A percentile compares a stretch with the other conserved stretches of the same genome.
Conservation (phyloP, 2,888 invertebrate genomes). For the Lucinisca nassula region DNA sequence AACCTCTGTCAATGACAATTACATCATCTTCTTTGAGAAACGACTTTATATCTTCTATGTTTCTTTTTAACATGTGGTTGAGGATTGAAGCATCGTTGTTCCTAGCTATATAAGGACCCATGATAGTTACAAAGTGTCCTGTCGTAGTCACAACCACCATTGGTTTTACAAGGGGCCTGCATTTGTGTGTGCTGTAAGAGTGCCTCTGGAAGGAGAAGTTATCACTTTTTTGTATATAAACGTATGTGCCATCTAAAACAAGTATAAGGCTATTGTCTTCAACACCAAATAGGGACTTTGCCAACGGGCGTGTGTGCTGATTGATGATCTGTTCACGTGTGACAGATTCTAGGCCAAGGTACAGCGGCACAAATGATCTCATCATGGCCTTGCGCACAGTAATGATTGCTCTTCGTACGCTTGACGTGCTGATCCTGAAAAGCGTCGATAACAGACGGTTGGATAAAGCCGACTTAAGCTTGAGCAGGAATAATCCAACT, state of each 20-base stretch:
- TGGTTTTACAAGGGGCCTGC: slow-evolving; percentile 56
- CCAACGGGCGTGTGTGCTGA: slow-evolving; percentile 51
- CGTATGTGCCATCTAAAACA: slow-evolving; percentile 67
- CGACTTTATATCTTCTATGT: slow-evolving; percentile 51
- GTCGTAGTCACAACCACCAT: slow-evolving; percentile 62
- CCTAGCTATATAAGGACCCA: slow-evolving; percentile 62
- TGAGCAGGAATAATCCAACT: slow-evolving; percentile 54
- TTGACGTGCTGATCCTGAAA: slow-evolving; percentile 48
- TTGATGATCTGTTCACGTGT: slow-evolving; percentile 46
- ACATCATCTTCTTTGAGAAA: slow-evolving; percentile 54
- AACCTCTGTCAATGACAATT: slow-evolving; percentile 62
- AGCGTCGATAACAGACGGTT: slow-evolving; percentile 52
- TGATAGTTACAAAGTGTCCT: slow-evolving; percentile 51
- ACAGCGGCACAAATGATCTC: slow-evolving; percentile 33
- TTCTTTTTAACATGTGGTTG: slow-evolving; percentile 58
- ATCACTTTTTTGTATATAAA: slow-evolving; percentile 58
- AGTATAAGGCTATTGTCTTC: slow-evolving; percentile 34
- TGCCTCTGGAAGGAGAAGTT: slow-evolving; percentile 59
- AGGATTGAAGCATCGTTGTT: slow-evolving; percentile 64
- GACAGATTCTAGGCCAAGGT: slow-evolving; percentile 39
- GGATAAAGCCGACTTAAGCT: slow-evolving; percentile 50
- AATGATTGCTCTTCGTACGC: slow-evolving; percentile 48
- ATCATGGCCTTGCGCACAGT: slow-evolving; percentile 42
- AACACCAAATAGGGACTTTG: slow-evolving; percentile 37
- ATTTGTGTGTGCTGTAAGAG: slow-evolving; percentile 56